Percentiles rank a stretch among this genome's conserved stretches.
These are phyloP conservation scores for Meriones psammophilus DNA, from an alignment of 2,797 vertebrate genomes.

Conservation along the genomic window DNA sequence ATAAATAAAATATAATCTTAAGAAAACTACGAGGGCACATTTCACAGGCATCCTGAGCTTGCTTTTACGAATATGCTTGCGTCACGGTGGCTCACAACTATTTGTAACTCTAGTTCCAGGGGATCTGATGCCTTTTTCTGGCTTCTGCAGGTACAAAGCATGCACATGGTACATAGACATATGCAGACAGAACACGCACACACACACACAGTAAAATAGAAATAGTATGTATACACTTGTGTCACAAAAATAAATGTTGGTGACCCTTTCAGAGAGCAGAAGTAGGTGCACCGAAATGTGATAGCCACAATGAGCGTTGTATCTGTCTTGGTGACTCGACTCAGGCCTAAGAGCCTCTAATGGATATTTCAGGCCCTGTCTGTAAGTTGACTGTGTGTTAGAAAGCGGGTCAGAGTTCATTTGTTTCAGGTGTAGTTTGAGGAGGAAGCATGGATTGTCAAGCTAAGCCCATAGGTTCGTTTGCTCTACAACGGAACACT, in stretches of 20 bases:
- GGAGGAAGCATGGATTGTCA: neutral
- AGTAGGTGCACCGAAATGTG: neutral
- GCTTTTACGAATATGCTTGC: neutral
- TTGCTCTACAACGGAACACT: constrained; percentile 33
- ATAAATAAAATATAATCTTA: neutral
- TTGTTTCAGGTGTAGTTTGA: neutral
- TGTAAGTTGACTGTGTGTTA: neutral
- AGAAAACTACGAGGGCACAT: neutral
- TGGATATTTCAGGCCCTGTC: neutral
- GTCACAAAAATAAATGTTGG: neutral
- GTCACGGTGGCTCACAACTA: neutral
- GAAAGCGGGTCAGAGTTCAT: constrained; percentile 37
- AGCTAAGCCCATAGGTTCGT: neutral
- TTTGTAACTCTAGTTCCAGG: neutral
- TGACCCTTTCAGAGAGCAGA: neutral
- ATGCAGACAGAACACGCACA: neutral
- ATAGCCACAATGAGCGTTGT: neutral
- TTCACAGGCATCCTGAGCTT: neutral
- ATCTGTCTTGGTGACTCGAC: neutral
- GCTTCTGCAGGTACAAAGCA: neutral
- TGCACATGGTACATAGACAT: neutral
- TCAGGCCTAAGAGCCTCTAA: neutral
- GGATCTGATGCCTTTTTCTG: neutral
- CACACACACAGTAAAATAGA: neutral
- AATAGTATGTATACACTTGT: neutral